phyloP scores from a whole-genome alignment of 2,797 vertebrate species.

The Geotrypetes seraphini region DNA sequence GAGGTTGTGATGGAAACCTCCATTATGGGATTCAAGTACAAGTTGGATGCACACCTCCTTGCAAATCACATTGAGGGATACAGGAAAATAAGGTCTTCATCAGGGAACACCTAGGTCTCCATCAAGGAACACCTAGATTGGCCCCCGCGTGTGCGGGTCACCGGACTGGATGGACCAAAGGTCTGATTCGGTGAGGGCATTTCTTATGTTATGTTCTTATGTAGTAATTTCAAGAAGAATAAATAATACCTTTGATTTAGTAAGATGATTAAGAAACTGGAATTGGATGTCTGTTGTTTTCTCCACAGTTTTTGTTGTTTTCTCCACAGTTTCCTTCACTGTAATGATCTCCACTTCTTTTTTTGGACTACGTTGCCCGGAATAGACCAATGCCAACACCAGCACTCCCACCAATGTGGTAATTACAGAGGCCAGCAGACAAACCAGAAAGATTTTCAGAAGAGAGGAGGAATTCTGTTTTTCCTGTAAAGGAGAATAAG shows the following conservation, averaged over 20 bases:
- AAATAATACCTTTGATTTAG: constrained; percentile 45
- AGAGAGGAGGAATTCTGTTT: constrained; percentile 26
- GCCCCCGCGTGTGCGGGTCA: too few relatives aligned
- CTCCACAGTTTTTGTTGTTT: background rate
- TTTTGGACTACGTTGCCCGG: background rate
- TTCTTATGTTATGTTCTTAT: too few relatives aligned
- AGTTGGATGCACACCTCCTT: too few relatives aligned
- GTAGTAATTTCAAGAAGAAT: too few relatives aligned
- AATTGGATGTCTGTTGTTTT: constrained; percentile 3
- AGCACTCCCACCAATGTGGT: constrained; percentile 30
- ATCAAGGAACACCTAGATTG: too few relatives aligned
- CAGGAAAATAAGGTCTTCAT: too few relatives aligned
- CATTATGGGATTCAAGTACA: too few relatives aligned
- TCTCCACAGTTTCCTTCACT: background rate
- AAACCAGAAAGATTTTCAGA: constrained; percentile 35
- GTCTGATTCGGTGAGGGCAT: too few relatives aligned
- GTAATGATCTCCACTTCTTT: background rate
- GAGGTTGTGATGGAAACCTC: too few relatives aligned
- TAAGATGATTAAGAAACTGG: constrained; percentile 43
- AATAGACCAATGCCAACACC: constrained; percentile 26
- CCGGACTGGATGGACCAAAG: too few relatives aligned
- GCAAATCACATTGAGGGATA: too few relatives aligned
- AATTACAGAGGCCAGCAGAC: constrained; percentile 38
- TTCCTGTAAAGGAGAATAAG: constrained; percentile 14
- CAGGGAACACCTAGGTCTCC: too few relatives aligned